Evolutionary conservation across 2,797 vertebrate genomes (phyloP), one percentile per base, ranked within the genome.

Genomic region (Oreochromis grahami): DNA sequence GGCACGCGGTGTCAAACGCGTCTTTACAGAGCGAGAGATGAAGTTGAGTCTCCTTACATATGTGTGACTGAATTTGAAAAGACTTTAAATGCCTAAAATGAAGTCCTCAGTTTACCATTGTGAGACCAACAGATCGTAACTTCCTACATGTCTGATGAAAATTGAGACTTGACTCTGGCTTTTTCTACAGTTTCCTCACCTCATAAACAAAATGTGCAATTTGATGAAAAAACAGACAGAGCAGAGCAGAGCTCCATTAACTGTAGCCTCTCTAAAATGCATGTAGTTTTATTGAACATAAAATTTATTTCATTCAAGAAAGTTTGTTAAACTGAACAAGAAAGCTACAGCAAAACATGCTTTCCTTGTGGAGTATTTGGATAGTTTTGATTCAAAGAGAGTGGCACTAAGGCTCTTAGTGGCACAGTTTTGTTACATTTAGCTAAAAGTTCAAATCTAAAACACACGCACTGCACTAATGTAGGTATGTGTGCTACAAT

Each of bases 381-480:
- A 41, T 38, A 65, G 58, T 36, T 63, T 68, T 43, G 43, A 38
- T 15, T 68, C n/a, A 6, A 24, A 24, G 36, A 24, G 1, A 43
- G n/a, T 0, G 0, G 0, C 36, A 68, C 21, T 68, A 24, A 43
- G 13, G 1, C 63, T 15, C 8, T 43, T 38, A 63, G 60, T 34
- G 32, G 34, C 4, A 63, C 58, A 0, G 53, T 56, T 56, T 8
- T 0, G 11, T 38, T 63, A 21, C 4, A 21, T 21, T 21, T 63
- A 36, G 34, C 19, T 0, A 63, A 38, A 3, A n/a, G 10, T 38
- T 12, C 6, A 65, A 65, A 21, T 21, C 36, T 0, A 65, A 21
- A 65, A 38, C 60, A 38, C 19, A 65, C 0, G 1, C 5, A 0
- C 0, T 21, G 19, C 19, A 65, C 1, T 24, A 68, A 68, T 0